Base-by-base conservation (phyloP, 2,888 invertebrate species). In the Dynastes tityus region DNA sequence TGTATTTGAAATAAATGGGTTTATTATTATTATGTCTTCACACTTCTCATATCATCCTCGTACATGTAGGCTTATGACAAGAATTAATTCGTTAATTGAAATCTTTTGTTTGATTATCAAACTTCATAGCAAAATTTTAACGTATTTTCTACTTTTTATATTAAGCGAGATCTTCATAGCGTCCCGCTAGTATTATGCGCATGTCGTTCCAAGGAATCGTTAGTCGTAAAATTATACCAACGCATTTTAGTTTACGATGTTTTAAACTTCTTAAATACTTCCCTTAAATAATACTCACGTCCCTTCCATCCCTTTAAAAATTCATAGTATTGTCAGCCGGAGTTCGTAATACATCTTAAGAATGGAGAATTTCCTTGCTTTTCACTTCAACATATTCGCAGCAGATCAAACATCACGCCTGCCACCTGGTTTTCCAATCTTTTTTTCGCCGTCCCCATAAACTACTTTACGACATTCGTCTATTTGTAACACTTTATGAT, bases 371-470 rank as follows among this genome's bases (percentile, higher is more conserved):
- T 79, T 70, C 68, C 32, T 79, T 79, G 77, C 79, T 80, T 80
- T 81, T 80, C 37, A 8, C 22, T 64, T 64, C 64, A 64, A 13
- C 58, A 4, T 73, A 58, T 78, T 67, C 70, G 77, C 32, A 70
- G 75, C 76, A 82, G 80, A 82, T 81, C 80, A 81, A 83, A 83
- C 83, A 83, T 83, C 82, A 84, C 84, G 84, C 83, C 83, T 82
- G 81, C 84, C 84, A 84, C 84, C 84, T 84, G 84, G 84, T 82
- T 82, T 83, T 82, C 64, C 63, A 79, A 79, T 80, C 79, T 81
- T 76, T 70, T 70, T 73, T 58, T 73, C 58, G 73, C 32, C 80
- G 65, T 67, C 53, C 65, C 77, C 82, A 83, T 84, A 84, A 84
- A 84, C 82, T 83, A 83, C 83, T 84, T 84, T 80, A 80, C 80